These are phyloP conservation scores for Drosophila borealis DNA, from an alignment of 2,888 invertebrate genomes.

Conservation along the genomic window DNA sequence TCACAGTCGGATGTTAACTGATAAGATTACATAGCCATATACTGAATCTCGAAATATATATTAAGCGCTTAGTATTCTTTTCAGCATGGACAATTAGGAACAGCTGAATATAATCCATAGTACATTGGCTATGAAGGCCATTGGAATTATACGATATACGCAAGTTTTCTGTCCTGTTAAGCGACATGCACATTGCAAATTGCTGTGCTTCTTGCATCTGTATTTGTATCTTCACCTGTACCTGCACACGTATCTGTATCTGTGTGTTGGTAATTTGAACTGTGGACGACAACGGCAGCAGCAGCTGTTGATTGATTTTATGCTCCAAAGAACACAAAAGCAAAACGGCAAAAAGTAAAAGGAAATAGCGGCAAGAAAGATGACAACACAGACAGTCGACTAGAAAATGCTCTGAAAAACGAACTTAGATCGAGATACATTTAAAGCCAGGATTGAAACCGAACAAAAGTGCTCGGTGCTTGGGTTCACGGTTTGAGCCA, in stretches of 20 bases:
- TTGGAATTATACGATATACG: background rate
- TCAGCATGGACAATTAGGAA: no score
- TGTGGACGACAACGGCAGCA: slow-evolving; percentile 25
- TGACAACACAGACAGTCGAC: background rate
- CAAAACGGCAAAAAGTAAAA: slow-evolving; percentile 38
- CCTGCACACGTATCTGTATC: slow-evolving; percentile 13
- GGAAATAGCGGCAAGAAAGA: slow-evolving; percentile 24
- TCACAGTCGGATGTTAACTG: slow-evolving; percentile 10
- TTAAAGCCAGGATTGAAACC: no score
- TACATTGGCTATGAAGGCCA: slow-evolving; percentile 6
- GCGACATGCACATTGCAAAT: slow-evolving; percentile 9
- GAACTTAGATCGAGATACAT: background rate
- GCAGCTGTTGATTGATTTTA: slow-evolving; percentile 76
- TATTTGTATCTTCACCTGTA: slow-evolving; percentile 25
- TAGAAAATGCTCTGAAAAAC: slow-evolving; percentile 13
- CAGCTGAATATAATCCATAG: background rate
- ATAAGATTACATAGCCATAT: background rate
- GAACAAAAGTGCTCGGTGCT: no score
- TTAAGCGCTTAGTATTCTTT: background rate
- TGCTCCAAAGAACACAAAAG: slow-evolving; percentile 57
- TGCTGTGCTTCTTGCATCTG: slow-evolving; percentile 9
- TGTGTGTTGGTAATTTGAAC: slow-evolving; percentile 58
- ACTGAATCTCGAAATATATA: background rate
- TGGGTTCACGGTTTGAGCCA: no score
- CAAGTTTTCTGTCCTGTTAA: slow-evolving; percentile 15